Percentiles rank a stretch among this genome's conserved stretches.
phyloP scores from a whole-genome alignment of 2,797 vertebrate species.

The Naso thynnoides region DNA sequence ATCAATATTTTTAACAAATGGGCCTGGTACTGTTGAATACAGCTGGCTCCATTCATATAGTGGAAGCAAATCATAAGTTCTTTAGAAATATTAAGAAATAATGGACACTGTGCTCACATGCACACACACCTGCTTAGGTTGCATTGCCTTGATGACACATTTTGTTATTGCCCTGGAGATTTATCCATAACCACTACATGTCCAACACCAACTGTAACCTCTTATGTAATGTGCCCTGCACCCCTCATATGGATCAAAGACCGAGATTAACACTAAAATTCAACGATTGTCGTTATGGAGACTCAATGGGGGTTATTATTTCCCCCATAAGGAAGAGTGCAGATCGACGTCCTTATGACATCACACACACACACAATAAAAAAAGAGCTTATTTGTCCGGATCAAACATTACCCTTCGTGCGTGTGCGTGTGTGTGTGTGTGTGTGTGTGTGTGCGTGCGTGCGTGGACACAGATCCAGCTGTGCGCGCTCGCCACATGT shows the following conservation, averaged over 20 bases:
- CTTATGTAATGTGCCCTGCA: background rate
- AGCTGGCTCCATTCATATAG: conserved; percentile 1
- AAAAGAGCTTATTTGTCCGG: background rate
- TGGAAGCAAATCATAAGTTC: conserved; percentile 21
- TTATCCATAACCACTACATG: background rate
- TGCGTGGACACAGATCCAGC: conserved; percentile 6
- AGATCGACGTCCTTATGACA: too few relatives aligned
- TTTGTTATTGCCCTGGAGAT: background rate
- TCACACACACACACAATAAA: too few relatives aligned
- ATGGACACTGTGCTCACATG: background rate
- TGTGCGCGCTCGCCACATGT: conserved; percentile 23
- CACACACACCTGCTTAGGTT: background rate
- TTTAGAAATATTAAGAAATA: background rate
- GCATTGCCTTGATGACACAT: background rate
- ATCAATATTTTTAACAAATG: conserved; percentile 29
- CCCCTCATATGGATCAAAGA: too few relatives aligned
- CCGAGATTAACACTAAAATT: too few relatives aligned
- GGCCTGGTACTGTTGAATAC: background rate
- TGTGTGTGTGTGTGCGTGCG: background rate
- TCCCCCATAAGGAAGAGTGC: too few relatives aligned
- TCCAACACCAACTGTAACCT: background rate
- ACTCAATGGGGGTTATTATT: too few relatives aligned
- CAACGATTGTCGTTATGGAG: too few relatives aligned
- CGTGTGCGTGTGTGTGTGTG: background rate
- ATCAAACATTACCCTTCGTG: background rate